Evolutionary conservation across 1,140 invertebrate species (phyloP).

Genomic region (Goniozus legneri): DNA sequence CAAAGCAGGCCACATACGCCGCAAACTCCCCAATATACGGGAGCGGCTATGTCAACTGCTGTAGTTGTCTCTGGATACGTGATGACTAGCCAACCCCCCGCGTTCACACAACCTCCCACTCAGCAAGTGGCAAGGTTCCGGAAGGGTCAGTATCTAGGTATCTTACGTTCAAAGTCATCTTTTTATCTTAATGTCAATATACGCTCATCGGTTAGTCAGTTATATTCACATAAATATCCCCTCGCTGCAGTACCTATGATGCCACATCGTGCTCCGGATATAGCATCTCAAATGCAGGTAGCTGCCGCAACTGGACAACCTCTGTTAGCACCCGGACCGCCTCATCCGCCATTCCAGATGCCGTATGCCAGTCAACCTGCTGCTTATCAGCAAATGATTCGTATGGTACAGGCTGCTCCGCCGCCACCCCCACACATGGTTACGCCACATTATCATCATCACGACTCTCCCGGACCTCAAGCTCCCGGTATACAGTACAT

Average conservation of each 20-base stretch:
- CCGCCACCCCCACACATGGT: constrained; percentile 57
- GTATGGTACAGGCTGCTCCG: constrained; percentile 47
- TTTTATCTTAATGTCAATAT: too few relatives aligned
- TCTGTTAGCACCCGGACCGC: constrained; percentile 69
- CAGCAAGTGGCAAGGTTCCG: constrained; percentile 52
- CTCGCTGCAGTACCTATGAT: constrained; percentile 58
- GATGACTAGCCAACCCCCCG: constrained; percentile 52
- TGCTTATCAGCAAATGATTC: constrained; percentile 54
- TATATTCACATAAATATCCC: too few relatives aligned
- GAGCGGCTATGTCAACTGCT: constrained; percentile 47
- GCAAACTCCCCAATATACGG: constrained; percentile 67
- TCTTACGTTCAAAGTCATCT: too few relatives aligned
- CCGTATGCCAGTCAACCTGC: constrained; percentile 58
- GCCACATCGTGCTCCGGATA: constrained; percentile 59
- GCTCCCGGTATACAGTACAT: constrained; percentile 60
- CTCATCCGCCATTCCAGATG: constrained; percentile 64
- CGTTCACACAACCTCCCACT: constrained; percentile 54
- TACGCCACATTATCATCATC: constrained; percentile 60
- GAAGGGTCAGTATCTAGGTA: constrained; percentile 49
- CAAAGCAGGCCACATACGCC: constrained; percentile 78
- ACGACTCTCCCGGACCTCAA: constrained; percentile 57
- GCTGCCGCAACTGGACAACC: constrained; percentile 79
- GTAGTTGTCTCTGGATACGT: constrained; percentile 56
- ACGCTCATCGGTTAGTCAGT: too few relatives aligned
- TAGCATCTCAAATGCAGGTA: constrained; percentile 70